Conservation (phyloP, 2,888 invertebrate genomes). For the Brassicogethes aeneus region DNA sequence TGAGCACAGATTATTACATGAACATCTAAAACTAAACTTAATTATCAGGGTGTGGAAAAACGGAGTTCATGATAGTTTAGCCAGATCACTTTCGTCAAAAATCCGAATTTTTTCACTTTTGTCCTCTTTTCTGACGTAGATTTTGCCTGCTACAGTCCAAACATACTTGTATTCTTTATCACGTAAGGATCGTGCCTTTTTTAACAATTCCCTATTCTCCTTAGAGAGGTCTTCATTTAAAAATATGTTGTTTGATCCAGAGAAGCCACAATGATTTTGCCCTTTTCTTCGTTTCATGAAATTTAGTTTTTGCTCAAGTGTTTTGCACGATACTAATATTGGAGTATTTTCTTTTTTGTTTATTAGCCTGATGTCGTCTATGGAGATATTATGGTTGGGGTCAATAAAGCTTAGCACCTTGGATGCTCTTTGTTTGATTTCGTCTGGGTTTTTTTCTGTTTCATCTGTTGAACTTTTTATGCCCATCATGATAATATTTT, state of each 20-base stretch:
- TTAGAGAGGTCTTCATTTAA: not conserved
- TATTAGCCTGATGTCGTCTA: not conserved
- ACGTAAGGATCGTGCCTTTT: not conserved
- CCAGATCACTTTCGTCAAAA: not conserved
- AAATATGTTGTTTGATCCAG: not conserved
- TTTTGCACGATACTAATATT: not conserved
- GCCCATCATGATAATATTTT: not conserved
- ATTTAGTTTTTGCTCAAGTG: not conserved
- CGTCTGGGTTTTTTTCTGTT: not conserved
- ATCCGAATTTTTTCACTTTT: not conserved
- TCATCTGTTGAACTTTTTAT: not conserved
- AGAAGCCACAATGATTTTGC: not conserved
- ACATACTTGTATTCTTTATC: not conserved
- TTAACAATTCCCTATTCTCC: not conserved
- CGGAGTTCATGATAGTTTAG: not conserved
- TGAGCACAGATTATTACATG: not conserved
- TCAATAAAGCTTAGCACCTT: not conserved
- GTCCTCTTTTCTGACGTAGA: not conserved
- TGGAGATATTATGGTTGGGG: not conserved
- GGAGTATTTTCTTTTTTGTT: not conserved
- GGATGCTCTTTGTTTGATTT: not conserved
- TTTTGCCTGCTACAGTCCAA: not conserved
- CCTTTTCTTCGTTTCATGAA: not conserved
- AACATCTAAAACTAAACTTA: not conserved
- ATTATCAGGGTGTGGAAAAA: not conserved